These are phyloP conservation scores for Tetragnatha montana DNA, from an alignment of 2,888 invertebrate species.

Conservation along the genomic window DNA sequence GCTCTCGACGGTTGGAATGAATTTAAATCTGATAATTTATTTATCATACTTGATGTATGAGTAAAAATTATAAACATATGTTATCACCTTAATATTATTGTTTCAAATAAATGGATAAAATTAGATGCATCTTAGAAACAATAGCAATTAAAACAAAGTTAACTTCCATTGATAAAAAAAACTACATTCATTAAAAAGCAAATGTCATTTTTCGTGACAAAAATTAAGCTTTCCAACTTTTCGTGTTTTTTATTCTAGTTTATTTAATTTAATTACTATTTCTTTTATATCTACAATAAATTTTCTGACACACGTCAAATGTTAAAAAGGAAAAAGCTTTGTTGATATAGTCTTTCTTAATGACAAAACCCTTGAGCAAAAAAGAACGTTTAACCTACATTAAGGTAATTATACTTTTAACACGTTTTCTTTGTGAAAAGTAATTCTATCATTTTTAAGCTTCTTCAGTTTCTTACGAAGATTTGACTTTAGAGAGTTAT, in stretches of 20 bases:
- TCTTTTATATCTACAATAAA: conserved; percentile 8
- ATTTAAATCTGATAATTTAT: too few species aligned
- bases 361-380: conserved; percentile 12
- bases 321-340: conserved; percentile 6
- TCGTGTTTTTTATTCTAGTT: background rate
- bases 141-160: too few species aligned
- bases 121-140: too few species aligned
- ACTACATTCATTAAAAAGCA: too few species aligned
- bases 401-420: conserved; percentile 35
- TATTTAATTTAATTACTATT: conserved; percentile 20
- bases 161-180: too few species aligned
- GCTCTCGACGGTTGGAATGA: too few species aligned
- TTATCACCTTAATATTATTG: too few species aligned
- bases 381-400: conserved; percentile 27
- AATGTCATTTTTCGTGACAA: background rate
- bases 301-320: conserved; percentile 19
- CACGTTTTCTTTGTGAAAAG: conserved; percentile 17
- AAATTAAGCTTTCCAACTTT: background rate
- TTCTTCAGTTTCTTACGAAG: conserved; percentile 1
- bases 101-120: too few species aligned
- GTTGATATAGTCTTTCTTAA: conserved; percentile 23
- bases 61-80: too few species aligned
- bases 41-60: too few species aligned
- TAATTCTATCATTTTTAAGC: conserved; percentile 12
- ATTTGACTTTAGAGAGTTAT: conserved; percentile 9